Base-by-base conservation (phyloP, 1,140 invertebrate genomes). In the Hypothenemus hampei region DNA sequence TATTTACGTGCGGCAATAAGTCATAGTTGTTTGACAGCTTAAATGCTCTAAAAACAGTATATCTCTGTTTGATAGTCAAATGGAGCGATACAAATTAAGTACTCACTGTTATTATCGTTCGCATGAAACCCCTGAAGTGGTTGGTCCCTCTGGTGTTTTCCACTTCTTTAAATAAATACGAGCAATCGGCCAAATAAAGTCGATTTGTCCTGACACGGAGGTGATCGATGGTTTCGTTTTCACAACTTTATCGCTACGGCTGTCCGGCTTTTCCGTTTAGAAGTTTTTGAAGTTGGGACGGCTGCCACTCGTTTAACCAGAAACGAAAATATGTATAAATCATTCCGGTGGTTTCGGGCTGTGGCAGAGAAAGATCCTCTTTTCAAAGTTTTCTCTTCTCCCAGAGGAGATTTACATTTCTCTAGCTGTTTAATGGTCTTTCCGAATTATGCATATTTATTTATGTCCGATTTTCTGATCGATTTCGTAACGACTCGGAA, bases 281-380 rank as follows among this genome's bases (percentile, higher is more conserved):
- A 33, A 29, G 33, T 33, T 21, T 53, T 53, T 35, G 24, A 36
- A 44, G 37, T 40, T 44, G 18, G 48, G 15, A 51, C 48, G 48
- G 41, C 36, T 36, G 36, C 11, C 40, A 53, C 41, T 53, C 39
- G 50, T 44, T 53, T 53, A 44, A 33, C 29, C 50, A 36, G 18
- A 13, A 29, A 49, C 33, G 16, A 53, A 53, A 44, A 53, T 53
- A 53, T 53, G 50, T 53, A 53, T 53, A 44, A 53, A 53, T 53
- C 50, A 53, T 49, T 53, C 31, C 24, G 20, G 36, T 8, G 44
- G 50, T 53, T 53, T 53, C 19, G 39, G n/a, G 24, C 43, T 51
- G 49, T 22, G 49, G 29, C n/a, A n/a, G n/a, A n/a, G n/a, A n/a
- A n/a, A n/a, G 40, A 53, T 44, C 41, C 40, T 43, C 39, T 53